phyloP scores from a whole-genome alignment of 1,140 invertebrate genomes.

The Chelonus insularis region DNA sequence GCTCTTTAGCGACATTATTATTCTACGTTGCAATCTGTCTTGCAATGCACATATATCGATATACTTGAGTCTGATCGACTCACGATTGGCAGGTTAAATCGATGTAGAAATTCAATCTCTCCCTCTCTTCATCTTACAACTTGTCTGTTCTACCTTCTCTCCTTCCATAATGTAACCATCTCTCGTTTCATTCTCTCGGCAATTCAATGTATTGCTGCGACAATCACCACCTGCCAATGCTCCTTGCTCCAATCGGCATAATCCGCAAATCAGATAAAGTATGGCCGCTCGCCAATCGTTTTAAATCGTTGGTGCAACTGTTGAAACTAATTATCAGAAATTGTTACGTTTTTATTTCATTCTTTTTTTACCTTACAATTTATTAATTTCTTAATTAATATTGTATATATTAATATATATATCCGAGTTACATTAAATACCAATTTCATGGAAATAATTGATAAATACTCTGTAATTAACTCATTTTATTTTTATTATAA shows the following conservation, averaged over 20 bases:
- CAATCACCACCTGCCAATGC: constrained; percentile 17
- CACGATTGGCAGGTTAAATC: constrained; percentile 39
- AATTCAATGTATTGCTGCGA: not conserved
- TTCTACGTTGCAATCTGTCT: constrained; percentile 28
- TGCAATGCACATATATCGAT: not conserved
- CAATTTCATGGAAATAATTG: too few relatives aligned
- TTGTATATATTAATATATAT: too few relatives aligned
- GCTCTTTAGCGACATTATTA: constrained; percentile 18
- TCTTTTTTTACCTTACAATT: not conserved
- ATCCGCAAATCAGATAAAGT: constrained; percentile 3
- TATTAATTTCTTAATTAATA: constrained; percentile 2
- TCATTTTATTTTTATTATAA: too few relatives aligned
- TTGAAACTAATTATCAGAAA: not conserved
- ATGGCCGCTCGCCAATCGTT: constrained; percentile 19
- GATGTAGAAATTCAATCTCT: constrained; percentile 39
- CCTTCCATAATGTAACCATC: not conserved
- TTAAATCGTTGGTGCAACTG: constrained; percentile 2
- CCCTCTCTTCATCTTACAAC: constrained; percentile 6
- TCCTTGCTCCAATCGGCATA: constrained; percentile 4
- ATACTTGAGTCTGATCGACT: constrained; percentile 7
- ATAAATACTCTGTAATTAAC: too few relatives aligned
- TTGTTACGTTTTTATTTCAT: not conserved
- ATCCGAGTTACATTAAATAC: too few relatives aligned
- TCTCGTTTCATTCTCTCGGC: not conserved
- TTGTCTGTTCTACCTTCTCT: constrained; percentile 6